A percentile compares a stretch with the other conserved stretches of the same genome.
Evolutionary conservation across 2,113 vertebrate species (phyloP).

Genomic region (Edolisoma coerulescens): DNA sequence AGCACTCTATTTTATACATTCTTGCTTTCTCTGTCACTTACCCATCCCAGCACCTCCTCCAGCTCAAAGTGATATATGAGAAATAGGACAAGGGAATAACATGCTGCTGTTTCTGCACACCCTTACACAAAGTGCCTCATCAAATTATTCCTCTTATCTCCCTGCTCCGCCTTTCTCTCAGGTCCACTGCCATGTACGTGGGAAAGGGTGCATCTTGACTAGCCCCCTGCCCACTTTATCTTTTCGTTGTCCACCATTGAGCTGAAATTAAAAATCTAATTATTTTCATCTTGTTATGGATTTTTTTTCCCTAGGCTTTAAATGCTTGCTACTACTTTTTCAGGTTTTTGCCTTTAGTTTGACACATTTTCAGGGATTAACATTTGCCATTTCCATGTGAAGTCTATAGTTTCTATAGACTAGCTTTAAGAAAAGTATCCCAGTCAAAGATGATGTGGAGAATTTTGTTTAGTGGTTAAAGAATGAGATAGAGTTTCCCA

Average conservation of each 20-base stretch:
- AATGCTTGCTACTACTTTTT: not conserved
- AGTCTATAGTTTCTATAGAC: not conserved
- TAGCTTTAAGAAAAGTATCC: not conserved
- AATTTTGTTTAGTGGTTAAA: not conserved
- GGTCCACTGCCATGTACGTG: rapidly evolving
- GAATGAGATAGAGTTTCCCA: not conserved
- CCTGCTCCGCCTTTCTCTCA: not conserved
- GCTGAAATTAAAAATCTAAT: not conserved
- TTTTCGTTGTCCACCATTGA: not conserved
- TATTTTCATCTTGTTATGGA: not conserved
- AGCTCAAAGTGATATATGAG: not conserved
- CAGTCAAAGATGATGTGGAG: not conserved
- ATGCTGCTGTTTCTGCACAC: not conserved
- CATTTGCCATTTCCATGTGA: not conserved
- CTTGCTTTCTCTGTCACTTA: not conserved
- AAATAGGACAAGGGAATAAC: not conserved
- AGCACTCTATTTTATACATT: not conserved
- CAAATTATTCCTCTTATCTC: not conserved
- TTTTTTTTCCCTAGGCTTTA: not conserved
- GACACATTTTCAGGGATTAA: not conserved
- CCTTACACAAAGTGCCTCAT: not conserved
- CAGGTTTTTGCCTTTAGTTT: not conserved
- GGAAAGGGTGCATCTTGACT: not conserved
- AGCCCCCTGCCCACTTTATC: not conserved
- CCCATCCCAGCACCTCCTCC: not conserved